Evolutionary conservation across 2,888 invertebrate species (phyloP).

Genomic region (Gastrophysa polygoni): DNA sequence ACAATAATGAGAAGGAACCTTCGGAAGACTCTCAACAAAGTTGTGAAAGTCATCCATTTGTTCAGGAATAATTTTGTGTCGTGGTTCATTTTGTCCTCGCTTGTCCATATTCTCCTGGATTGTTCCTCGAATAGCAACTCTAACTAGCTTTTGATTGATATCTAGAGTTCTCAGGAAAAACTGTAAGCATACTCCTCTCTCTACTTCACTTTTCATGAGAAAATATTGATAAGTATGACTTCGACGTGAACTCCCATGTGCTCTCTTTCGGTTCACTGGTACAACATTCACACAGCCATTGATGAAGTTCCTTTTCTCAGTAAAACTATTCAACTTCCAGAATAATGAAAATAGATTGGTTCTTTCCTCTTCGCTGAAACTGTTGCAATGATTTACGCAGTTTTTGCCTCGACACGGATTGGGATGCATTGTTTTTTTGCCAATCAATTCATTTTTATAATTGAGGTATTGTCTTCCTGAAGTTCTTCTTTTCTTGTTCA

Average conservation of each 20-base stretch:
- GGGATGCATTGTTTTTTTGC: constrained; percentile 6
- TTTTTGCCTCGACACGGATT: constrained; percentile 12
- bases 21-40: constrained; percentile 9
- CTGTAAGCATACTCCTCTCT: constrained; percentile 12
- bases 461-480: constrained; percentile 13
- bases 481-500: constrained; percentile 16
- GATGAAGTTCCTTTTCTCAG: constrained; percentile 13
- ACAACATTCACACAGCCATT: constrained; percentile 17
- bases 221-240: constrained; percentile 17
- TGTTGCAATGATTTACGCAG: constrained; percentile 14
- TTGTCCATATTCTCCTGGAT: constrained; percentile 14
- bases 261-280: constrained; percentile 14
- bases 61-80: constrained; percentile 9
- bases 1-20: constrained; percentile 18
- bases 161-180: constrained; percentile 9
- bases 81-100: not conserved
- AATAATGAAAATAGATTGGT: constrained; percentile 5
- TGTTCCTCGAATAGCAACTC: constrained; percentile 4
- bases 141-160: constrained; percentile 10
- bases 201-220: constrained; percentile 4
- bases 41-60: constrained; percentile 10
- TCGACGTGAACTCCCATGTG: constrained; percentile 2
- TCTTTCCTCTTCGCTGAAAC: constrained; percentile 12
- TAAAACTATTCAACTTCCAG: constrained; percentile 13
- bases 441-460: constrained; percentile 14